Conservation (phyloP, 2,797 vertebrate species). For the Leptodactylus fallax region DNA sequence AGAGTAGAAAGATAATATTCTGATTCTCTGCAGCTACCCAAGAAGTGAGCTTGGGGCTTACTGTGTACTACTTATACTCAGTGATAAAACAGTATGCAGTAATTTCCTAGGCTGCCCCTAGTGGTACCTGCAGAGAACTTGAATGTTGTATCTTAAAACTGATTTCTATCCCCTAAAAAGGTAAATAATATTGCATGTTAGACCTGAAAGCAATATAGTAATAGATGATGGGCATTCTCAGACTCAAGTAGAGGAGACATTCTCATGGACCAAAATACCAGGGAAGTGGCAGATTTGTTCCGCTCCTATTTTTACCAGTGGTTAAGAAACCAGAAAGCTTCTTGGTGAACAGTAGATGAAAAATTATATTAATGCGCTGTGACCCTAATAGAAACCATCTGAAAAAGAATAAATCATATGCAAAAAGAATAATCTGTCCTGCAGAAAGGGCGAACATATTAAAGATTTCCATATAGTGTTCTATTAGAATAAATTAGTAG, state of each 20-base stretch:
- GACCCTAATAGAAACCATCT: conserved; percentile 18
- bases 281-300: neutral
- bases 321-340: neutral
- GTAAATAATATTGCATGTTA: too few species aligned
- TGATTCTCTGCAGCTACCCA: too few species aligned
- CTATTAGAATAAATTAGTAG: neutral
- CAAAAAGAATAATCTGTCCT: neutral
- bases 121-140: too few species aligned
- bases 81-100: too few species aligned
- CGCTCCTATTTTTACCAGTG: neutral
- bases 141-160: too few species aligned
- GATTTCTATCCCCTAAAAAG: too few species aligned
- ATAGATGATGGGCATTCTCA: too few species aligned
- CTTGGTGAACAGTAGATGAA: neutral
- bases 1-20: too few species aligned
- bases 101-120: too few species aligned
- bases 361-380: neutral
- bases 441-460: neutral
- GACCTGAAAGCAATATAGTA: too few species aligned
- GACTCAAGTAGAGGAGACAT: neutral
- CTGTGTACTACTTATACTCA: too few species aligned
- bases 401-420: neutral
- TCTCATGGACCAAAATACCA: neutral
- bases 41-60: too few species aligned
- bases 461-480: neutral